Base-by-base conservation (phyloP, 2,888 invertebrate species). In the Aspidapion aeneum region DNA sequence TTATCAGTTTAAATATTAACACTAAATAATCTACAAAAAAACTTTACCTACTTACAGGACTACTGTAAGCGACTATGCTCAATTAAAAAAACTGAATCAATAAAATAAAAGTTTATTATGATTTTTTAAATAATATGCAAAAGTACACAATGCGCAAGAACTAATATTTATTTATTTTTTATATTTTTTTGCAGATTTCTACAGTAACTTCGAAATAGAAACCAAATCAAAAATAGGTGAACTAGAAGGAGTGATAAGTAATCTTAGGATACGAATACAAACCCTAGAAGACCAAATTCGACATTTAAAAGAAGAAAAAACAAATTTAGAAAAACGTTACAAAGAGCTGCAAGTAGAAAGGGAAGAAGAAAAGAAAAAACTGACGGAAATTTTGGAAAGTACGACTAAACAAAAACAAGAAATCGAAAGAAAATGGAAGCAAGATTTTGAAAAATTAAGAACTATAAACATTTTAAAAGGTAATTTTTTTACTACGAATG, bases 391-490 rank as follows among this genome's bases (percentile, higher is more conserved):
- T 0, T 70, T 90, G 70, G 82, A 86, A 69, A 83, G 85, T 66
- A 86, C 88, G 0, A 82, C 85, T 64, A 84, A 83, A 52, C 86
- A 87, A 73, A 85, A 85, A 63, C 81, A 82, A 64, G 82, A 82
- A 68, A 79, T 85, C 60, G 84, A 86, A 72, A 79, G 80, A 51
- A 84, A 84, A 78, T 89, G 87, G 85, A 85, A 87, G 5, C 76
- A 82, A 0, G 89, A 89, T n/a, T 87, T 90, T 79, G 88, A 90
- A 70, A 83, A 86, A 12, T 82, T 89, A 50, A 80, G 89, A 1
- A 87, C 87, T 0, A 86, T 88, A 55, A 88, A 87, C 22, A 85
- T 87, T 60, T 85, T 89, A 59, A 82, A 90, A 58, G 35, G 35
- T 35, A 35, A n/a, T n/a, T n/a, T n/a, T n/a, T n/a, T n/a, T n/a